Base-by-base conservation (phyloP, 2,888 invertebrate species). In the Geophilus truncorum region DNA sequence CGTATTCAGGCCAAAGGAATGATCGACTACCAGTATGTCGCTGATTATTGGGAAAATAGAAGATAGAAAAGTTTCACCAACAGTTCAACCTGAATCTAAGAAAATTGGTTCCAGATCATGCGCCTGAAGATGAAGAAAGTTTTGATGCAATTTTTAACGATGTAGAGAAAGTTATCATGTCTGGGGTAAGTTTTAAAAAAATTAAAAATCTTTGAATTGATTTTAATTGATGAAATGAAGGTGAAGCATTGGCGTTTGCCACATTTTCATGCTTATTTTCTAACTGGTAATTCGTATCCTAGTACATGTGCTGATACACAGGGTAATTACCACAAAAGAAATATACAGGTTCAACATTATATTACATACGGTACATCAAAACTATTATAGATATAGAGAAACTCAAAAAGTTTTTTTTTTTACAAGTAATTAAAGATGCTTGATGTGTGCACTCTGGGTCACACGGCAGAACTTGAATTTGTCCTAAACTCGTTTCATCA, bases 221-320 rank as follows among this genome's bases (percentile, higher is more conserved):
- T n/a, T n/a, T n/a, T n/a, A n/a, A n/a, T n/a, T n/a, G n/a, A n/a
- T n/a, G n/a, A 23, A n/a, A n/a, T n/a, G n/a, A 12, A 93, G 93
- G 87, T 94, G 34, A 96, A 97, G 0, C 95, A 96, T 85, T 97
- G 97, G 97, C 93, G 94, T 84, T 95, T 95, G 10, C 97, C 97
- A 0, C 90, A 93, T 84, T 97, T 98, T 88, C 95, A 96, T 86
- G 97, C 96, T 0, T 98, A 94, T 86, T 96, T 92, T 87, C 95
- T 96, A 0, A 92, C 94, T 0, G 94, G 91, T 15, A 91, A 91
- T 82, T 95, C 95, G 0, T 97, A 92, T 86, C 95, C 96, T 2
- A 92, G 93, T 30, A 81, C 79, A 15, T 83, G 85, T 10, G 97
- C 95, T 1, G 95, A 95, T 85, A 90, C n/a, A n/a, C n/a, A n/a